These are phyloP conservation scores for Trogon surrucura DNA, from an alignment of 2,113 vertebrate genomes.

Conservation along the genomic window DNA sequence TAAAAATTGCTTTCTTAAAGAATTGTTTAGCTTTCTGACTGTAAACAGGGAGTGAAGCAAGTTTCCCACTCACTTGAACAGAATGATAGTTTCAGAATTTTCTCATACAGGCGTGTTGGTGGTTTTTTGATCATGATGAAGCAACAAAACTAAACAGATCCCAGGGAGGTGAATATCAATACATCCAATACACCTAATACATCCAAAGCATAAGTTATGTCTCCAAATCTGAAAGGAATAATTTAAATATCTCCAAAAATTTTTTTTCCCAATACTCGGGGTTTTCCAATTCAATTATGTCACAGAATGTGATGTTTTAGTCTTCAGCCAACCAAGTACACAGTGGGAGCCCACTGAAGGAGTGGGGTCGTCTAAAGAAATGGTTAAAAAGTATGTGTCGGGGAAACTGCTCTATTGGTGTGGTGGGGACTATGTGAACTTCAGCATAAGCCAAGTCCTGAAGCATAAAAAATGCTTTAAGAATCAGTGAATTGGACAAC, in stretches of 20 bases:
- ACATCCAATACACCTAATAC: background rate
- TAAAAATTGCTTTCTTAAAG: conserved; percentile 12
- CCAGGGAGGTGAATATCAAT: background rate
- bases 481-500: conserved; percentile 13
- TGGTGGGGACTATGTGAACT: background rate
- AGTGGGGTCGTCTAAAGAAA: background rate
- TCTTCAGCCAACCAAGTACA: background rate
- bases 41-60: conserved; percentile 51
- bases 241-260: background rate
- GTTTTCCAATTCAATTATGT: background rate
- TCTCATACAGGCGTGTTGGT: background rate
- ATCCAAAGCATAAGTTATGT: background rate
- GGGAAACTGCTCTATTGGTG: background rate
- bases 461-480: conserved; percentile 34
- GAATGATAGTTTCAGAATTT: background rate
- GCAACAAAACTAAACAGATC: background rate
- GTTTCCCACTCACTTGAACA: conserved; percentile 39
- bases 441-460: background rate
- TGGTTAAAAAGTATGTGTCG: background rate
- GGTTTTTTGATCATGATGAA: background rate
- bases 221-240: background rate
- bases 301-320: background rate
- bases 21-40: conserved; percentile 43
- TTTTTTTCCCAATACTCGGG: background rate
- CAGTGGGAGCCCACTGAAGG: background rate